A percentile compares a stretch with the other conserved stretches of the same genome.
phyloP scores from a whole-genome alignment of 1,140 invertebrate genomes.

The Danaus plexippus region DNA sequence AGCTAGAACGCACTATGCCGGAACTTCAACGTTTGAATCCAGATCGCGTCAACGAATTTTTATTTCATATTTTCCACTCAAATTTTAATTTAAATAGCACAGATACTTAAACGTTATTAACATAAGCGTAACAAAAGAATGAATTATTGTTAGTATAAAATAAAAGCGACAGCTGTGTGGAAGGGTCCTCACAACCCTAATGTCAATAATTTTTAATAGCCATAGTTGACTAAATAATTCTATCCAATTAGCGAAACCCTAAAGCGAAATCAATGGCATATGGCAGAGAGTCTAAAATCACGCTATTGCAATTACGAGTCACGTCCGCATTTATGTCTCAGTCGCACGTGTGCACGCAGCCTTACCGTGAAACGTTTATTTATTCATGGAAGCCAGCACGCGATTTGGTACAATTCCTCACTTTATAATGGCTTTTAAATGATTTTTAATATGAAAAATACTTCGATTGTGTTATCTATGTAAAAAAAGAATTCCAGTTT shows the following conservation, averaged over 20 bases:
- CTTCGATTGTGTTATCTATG: too few relatives aligned
- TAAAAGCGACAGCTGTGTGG: not conserved
- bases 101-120: too few relatives aligned
- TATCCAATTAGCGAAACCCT: conserved; percentile 7
- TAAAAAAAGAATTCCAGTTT: too few relatives aligned
- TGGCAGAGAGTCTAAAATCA: conserved; percentile 10
- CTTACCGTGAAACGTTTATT: conserved; percentile 23
- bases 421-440: conserved; percentile 32
- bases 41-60: too few relatives aligned
- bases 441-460: conserved; percentile 23
- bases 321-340: conserved; percentile 17
- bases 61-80: too few relatives aligned
- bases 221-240: not conserved
- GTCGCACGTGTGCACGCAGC: conserved; percentile 10
- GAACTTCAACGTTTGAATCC: too few relatives aligned
- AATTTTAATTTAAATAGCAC: too few relatives aligned
- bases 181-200: not conserved
- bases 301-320: conserved; percentile 18
- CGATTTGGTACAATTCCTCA: conserved; percentile 19
- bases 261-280: conserved; percentile 17
- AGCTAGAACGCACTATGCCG: too few relatives aligned
- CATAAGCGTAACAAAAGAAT: too few relatives aligned
- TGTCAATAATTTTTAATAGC: conserved; percentile 5
- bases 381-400: conserved; percentile 24
- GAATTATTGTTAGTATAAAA: too few relatives aligned